Evolutionary conservation across 2,797 vertebrate genomes (phyloP), one percentile per base, ranked within the genome.

Genomic region (Fistularia tabacaria): DNA sequence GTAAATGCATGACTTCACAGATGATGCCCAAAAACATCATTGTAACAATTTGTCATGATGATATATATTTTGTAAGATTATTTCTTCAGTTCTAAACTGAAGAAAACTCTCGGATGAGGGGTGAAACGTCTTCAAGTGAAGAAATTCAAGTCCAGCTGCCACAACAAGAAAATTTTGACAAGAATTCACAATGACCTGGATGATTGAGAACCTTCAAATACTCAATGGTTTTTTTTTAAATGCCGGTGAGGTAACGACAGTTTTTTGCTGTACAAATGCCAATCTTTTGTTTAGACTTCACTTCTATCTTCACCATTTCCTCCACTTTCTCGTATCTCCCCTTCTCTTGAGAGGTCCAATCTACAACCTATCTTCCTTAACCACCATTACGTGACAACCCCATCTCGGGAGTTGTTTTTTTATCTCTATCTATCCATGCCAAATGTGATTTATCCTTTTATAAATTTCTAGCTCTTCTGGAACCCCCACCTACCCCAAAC

Each of bases 381-480:
- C 64, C 64, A n/a, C 14, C 51, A 61, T 59, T 65, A 51, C 14
- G 8, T 61, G 64, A 80, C 71, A 73, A 45, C 47, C 59, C 65
- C 49, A 49, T 72, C 74, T 76, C 73, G 59, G 48, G 71, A 79
- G 77, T 55, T 37, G 50, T 62, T 64, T 57, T 66, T 69, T 66
- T 79, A 83, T 73, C 70, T 69, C 11, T 1, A 14, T 78, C 73
- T 48, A 65, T 77, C 71, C 45, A 55, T 63, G 54, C 74, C 63
- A 55, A 59, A 62, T 55, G 64, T 47, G 12, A 64, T 67, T 61
- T 48, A 66, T 76, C 75, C 59, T 62, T n/a, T 74, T 66, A 57
- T 58, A 72, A 54, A 61, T 69, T 59, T 69, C 40, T 62, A 68
- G 38, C 48, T 43, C 59, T 54, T 61, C 8, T 52, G 51, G 65